Percentiles rank a stretch among this genome's conserved stretches.
phyloP scores from a whole-genome alignment of 2,888 invertebrate species.

The Litoditis marina region DNA sequence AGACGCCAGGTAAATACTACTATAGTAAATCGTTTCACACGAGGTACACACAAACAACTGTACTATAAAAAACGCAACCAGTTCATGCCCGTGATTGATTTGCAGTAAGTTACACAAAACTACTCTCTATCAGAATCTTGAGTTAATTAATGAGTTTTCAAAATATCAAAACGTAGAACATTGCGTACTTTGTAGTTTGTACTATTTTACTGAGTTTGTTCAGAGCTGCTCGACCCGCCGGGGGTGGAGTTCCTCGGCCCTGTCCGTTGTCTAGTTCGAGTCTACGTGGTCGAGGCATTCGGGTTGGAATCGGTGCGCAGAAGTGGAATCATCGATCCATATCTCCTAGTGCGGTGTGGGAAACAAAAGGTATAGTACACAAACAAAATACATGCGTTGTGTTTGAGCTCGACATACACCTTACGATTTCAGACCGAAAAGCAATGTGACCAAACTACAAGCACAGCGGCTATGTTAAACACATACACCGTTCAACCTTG shows the following conservation, averaged over 20 bases:
- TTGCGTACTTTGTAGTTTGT: too few species aligned
- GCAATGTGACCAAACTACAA: too few species aligned
- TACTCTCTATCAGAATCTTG: slow-evolving; percentile 10
- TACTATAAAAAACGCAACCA: too few species aligned
- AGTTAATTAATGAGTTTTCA: too few species aligned
- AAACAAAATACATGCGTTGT: not conserved
- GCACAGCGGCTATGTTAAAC: too few species aligned
- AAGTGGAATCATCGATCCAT: slow-evolving; percentile 50
- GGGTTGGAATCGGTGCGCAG: slow-evolving; percentile 32
- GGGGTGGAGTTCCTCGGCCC: slow-evolving; percentile 52
- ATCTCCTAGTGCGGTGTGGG: slow-evolving; percentile 43
- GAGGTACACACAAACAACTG: too few species aligned
- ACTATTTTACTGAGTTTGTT: not conserved
- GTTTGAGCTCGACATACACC: not conserved
- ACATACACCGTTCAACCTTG: too few species aligned
- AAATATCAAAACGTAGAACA: not conserved
- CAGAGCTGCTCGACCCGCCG: slow-evolving; percentile 25
- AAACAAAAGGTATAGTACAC: slow-evolving; percentile 34
- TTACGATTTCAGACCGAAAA: too few species aligned
- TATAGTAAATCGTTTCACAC: too few species aligned
- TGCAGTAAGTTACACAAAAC: slow-evolving; percentile 18
- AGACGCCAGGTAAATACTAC: not conserved
- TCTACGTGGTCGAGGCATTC: slow-evolving; percentile 53
- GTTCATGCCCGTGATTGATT: too few species aligned
- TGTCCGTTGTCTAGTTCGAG: slow-evolving; percentile 31